phyloP scores from a whole-genome alignment of 2,113 vertebrate species.

The Gavialis gangeticus region DNA sequence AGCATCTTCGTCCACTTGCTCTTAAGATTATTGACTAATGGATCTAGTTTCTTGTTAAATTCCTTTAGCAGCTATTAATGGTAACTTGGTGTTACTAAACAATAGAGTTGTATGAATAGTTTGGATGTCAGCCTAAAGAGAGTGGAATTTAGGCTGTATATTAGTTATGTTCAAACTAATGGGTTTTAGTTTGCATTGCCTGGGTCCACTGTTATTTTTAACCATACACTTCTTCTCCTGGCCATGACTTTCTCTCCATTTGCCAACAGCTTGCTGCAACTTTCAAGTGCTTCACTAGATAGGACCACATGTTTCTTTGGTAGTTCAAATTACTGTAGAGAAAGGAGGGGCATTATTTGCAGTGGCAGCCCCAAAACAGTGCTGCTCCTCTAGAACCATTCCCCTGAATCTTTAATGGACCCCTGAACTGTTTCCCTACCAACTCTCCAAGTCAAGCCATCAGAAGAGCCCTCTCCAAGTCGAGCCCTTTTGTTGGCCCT shows the following conservation, averaged over 20 bases:
- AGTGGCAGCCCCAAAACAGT: neutral
- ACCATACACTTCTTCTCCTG: neutral
- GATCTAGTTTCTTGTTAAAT: neutral
- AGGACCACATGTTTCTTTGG: neutral
- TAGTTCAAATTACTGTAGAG: neutral
- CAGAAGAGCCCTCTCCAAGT: neutral
- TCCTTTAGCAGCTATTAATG: neutral
- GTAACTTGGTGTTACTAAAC: neutral
- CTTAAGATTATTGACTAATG: neutral
- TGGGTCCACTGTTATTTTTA: neutral
- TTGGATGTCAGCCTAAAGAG: neutral
- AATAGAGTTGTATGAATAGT: neutral
- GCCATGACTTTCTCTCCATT: neutral
- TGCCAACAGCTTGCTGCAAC: neutral
- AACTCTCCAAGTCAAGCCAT: neutral
- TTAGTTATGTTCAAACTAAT: neutral
- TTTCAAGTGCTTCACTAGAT: neutral
- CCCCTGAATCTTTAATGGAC: neutral
- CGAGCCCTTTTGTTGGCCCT: neutral
- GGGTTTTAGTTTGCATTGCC: neutral
- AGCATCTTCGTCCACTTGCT: neutral
- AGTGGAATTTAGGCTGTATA: neutral
- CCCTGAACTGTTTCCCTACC: neutral
- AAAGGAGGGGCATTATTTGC: neutral
- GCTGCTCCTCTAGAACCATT: neutral